Evolutionary conservation across 2,113 vertebrate genomes (phyloP).

Genomic region (Tachysurus fulvidraco): DNA sequence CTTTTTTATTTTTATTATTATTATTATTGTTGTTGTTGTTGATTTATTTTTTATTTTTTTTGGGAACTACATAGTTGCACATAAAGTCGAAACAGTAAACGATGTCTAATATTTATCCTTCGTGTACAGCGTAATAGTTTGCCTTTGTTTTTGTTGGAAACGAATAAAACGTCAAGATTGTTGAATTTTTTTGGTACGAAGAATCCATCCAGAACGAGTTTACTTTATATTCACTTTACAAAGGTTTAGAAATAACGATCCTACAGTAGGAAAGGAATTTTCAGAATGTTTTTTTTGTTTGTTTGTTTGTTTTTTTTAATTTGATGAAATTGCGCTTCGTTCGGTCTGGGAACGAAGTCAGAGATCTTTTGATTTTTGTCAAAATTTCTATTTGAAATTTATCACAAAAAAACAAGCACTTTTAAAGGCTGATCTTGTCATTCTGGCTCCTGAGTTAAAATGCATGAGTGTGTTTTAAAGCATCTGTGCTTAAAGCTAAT

Average conservation of each 20-base stretch:
- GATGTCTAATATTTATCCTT: slow-evolving; percentile 56
- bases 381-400: neutral
- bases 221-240: slow-evolving; percentile 19
- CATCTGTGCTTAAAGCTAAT: too few species aligned
- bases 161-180: slow-evolving; percentile 26
- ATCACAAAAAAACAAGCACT: neutral
- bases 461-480: too few species aligned
- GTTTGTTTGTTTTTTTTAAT: neutral
- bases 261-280: neutral
- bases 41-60: too few species aligned
- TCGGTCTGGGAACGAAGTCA: neutral
- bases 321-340: neutral
- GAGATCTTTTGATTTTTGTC: neutral
- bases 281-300: too few species aligned
- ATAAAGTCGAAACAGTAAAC: slow-evolving; percentile 59
- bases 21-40: too few species aligned
- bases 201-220: slow-evolving; percentile 14
- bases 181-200: slow-evolving; percentile 10
- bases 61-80: slow-evolving; percentile 58
- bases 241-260: slow-evolving; percentile 2
- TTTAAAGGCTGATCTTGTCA: neutral
- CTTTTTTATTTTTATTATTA: neutral
- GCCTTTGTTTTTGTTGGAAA: slow-evolving; percentile 26
- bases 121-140: slow-evolving; percentile 43
- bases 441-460: too few species aligned